Evolutionary conservation across 2,797 vertebrate genomes (phyloP).

Genomic region (Schizopygopsis malacanthus): DNA sequence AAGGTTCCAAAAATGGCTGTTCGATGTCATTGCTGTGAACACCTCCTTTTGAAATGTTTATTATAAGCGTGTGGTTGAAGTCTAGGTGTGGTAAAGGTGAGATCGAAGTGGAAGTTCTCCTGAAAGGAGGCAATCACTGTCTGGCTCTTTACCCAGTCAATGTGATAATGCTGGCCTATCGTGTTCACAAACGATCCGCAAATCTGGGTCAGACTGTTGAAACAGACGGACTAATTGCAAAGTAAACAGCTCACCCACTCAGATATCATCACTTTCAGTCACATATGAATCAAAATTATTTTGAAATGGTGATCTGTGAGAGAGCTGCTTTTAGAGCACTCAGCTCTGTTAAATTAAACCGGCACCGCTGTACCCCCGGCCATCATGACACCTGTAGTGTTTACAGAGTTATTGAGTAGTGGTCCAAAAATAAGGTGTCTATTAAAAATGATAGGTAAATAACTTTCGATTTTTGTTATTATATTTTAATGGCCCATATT

Average conservation of each 20-base stretch:
- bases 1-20: background rate
- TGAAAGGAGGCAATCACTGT: background rate
- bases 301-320: conserved; percentile 7
- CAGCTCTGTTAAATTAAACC: background rate
- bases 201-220: conserved; percentile 2
- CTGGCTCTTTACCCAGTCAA: conserved; percentile 2
- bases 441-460: background rate
- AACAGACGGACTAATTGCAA: conserved; percentile 16
- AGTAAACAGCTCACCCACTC: conserved; percentile 10
- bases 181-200: background rate
- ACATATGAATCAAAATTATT: background rate
- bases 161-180: conserved; percentile 7
- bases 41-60: background rate
- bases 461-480: too few relatives aligned
- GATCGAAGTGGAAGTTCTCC: background rate
- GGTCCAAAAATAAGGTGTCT: background rate
- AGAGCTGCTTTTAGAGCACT: background rate
- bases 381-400: background rate
- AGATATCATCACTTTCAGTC: background rate
- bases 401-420: background rate
- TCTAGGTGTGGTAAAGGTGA: background rate
- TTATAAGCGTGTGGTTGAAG: background rate
- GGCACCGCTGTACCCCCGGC: too few relatives aligned
- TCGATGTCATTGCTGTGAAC: background rate
- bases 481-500: background rate